Conservation (phyloP, 1,140 invertebrate species). For the Anastatus disparis region DNA sequence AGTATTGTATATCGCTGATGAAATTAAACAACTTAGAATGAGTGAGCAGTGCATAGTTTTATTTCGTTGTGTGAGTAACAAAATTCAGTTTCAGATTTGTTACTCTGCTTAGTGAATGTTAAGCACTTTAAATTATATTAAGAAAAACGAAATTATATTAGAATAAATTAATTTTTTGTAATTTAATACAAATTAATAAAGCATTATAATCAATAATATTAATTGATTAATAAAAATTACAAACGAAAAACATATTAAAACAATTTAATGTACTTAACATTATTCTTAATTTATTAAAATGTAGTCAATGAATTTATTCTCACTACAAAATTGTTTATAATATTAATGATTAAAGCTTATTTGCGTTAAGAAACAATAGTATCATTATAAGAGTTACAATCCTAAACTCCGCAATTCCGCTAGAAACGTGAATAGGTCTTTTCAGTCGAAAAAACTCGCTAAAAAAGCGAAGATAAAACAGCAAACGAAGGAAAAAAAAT, state of each 20-base stretch:
- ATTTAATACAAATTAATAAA: background rate
- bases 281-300: background rate
- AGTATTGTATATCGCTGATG: background rate
- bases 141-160: background rate
- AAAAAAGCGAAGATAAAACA: conserved; percentile 23
- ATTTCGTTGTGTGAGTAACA: background rate
- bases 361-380: background rate
- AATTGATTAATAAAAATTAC: too few species aligned
- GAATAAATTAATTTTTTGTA: conserved; percentile 6
- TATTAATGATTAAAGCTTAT: too few species aligned
- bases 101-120: background rate
- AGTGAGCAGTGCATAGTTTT: conserved; percentile 4
- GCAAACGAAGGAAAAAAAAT: conserved; percentile 23
- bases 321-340: too few species aligned
- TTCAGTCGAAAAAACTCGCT: conserved; percentile 20
- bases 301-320: too few species aligned
- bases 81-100: conserved; percentile 16
- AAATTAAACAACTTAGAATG: conserved; percentile 20
- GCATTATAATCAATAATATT: background rate
- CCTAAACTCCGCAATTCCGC: background rate
- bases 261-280: conserved; percentile 10
- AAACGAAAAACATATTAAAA: background rate
- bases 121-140: background rate
- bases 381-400: conserved; percentile 12
- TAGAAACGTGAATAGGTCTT: conserved; percentile 4